Evolutionary conservation across 2,797 vertebrate species (phyloP), one percentile per base, ranked within the genome.

Genomic region (Acrossocheilus wenchowensis): DNA sequence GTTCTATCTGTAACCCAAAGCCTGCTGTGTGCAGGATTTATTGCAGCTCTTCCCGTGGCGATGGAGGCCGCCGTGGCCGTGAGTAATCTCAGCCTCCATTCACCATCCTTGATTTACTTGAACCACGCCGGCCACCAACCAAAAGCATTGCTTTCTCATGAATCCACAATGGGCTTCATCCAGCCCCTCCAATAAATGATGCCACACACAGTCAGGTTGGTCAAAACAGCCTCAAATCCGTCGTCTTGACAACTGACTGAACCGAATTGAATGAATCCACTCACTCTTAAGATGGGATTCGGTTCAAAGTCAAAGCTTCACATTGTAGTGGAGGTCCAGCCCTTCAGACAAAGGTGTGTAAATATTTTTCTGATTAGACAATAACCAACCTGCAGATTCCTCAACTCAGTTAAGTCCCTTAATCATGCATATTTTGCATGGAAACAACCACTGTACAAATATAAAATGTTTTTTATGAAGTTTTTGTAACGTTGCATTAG

Each of bases 71-170:
- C 43, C 21, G 34, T 60, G 75, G 78, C 36, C 72, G 6, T 23
- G 54, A 83, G 39, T 64, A 64, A 82, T 82, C 64, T 71, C 50
- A 57, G 50, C n/a, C 34, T 66, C 80, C 86, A 86, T 71, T 88
- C 89, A 84, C 90, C 90, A 93, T 92, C 88, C 91, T 91, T 85
- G 86, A 94, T 89, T 54, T 88, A 34, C 77, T 86, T 83, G 90
- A 87, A 88, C 89, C 84, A 62, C 82, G 80, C 74, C 78, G 87
- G 87, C 87, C n/a, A 30, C 86, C 89, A 89, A 91, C 78, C 82
- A 79, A 92, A 93, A 68, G 41, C 78, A 50, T 83, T 34, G 68
- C 72, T 88, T 91, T 92, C 82, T 92, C 73, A 86, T 17, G 83
- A 91, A 92, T 92, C 91, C 89, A 89, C 88, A 90, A 83, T 89